These are phyloP conservation scores for Pandemis heparana DNA, from an alignment of 2,888 invertebrate species.

Conservation along the genomic window DNA sequence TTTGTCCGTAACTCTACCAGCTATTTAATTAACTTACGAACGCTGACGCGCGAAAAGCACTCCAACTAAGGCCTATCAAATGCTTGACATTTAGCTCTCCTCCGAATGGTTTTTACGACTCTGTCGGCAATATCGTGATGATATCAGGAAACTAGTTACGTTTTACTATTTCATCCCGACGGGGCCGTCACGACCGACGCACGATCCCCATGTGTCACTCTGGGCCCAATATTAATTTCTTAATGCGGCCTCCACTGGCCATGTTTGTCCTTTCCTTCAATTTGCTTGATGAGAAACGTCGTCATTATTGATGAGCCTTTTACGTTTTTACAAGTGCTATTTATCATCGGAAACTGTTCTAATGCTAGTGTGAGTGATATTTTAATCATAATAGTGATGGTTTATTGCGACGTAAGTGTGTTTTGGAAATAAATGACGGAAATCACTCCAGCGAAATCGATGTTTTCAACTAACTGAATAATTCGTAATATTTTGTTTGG, in stretches of 20 bases:
- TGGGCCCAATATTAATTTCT: slow-evolving; percentile 70
- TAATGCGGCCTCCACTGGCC: slow-evolving; percentile 59
- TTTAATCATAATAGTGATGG: not conserved
- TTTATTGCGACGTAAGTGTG: not conserved
- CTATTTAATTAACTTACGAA: not conserved
- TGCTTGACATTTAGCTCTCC: slow-evolving; percentile 5
- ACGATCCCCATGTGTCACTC: slow-evolving; percentile 53
- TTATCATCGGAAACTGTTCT: slow-evolving; percentile 58
- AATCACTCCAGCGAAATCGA: not conserved
- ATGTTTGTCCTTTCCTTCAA: slow-evolving; percentile 61
- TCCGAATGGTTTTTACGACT: slow-evolving; percentile 23
- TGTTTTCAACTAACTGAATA: not conserved
- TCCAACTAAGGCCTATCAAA: slow-evolving; percentile 1
- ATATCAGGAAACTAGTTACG: slow-evolving; percentile 8
- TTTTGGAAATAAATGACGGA: not conserved
- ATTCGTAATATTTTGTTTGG: not conserved
- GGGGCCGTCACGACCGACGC: slow-evolving; percentile 38
- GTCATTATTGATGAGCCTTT: slow-evolving; percentile 69
- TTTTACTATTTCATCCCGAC: slow-evolving; percentile 33
- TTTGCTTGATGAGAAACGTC: slow-evolving; percentile 67
- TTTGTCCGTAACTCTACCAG: not conserved
- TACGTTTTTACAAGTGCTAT: slow-evolving; percentile 55
- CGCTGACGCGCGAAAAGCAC: not conserved
- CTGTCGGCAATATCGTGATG: slow-evolving; percentile 21
- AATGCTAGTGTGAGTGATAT: slow-evolving; percentile 18